Evolutionary conservation across 2,113 vertebrate genomes (phyloP).

Genomic region (Struthio camelus): DNA sequence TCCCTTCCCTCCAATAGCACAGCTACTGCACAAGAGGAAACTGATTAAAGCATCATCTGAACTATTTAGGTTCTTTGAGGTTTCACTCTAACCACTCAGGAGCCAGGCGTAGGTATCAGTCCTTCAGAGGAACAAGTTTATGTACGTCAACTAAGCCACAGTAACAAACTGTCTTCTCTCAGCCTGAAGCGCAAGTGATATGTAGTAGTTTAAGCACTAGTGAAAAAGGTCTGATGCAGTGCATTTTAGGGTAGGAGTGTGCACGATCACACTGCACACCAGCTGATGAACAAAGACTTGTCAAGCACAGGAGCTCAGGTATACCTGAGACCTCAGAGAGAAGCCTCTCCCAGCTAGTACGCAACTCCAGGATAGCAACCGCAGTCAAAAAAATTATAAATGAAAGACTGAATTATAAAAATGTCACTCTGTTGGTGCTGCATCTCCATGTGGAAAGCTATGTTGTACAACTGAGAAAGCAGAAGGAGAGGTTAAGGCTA

Average conservation of each 20-base stretch:
- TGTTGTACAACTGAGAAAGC: not conserved
- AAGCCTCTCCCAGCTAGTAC: not conserved
- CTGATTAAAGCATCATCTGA: not conserved
- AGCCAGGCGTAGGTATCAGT: not conserved
- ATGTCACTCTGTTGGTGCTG: not conserved
- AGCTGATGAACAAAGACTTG: not conserved
- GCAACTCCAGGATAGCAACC: not conserved
- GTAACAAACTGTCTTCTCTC: not conserved
- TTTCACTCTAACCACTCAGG: slow-evolving; percentile 11
- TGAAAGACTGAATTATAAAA: not conserved
- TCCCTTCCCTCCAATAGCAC: not conserved
- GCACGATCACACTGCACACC: not conserved
- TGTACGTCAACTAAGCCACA: slow-evolving; percentile 23
- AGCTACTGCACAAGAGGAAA: not conserved
- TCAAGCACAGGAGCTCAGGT: not conserved
- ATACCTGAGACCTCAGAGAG: not conserved
- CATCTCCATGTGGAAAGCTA: not conserved
- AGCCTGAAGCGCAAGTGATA: not conserved
- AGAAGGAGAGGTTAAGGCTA: not conserved
- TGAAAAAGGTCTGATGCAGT: not conserved
- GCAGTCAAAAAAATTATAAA: not conserved
- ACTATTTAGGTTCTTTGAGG: not conserved
- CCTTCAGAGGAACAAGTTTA: not conserved
- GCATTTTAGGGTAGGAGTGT: not conserved
- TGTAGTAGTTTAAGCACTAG: not conserved